phyloP scores from a whole-genome alignment of 2,113 vertebrate genomes.

The Oryzias celebensis region DNA sequence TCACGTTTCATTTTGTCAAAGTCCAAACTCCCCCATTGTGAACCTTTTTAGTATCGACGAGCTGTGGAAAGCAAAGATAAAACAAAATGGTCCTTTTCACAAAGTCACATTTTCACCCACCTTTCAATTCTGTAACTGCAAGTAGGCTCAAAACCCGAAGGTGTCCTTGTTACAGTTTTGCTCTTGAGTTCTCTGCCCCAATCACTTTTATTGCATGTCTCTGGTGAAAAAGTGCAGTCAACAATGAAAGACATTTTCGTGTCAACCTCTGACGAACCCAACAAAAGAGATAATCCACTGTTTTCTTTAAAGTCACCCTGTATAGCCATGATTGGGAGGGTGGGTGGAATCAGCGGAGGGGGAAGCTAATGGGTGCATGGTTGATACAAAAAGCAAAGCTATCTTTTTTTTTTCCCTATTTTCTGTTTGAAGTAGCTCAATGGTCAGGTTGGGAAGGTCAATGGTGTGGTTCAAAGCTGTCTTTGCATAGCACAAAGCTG shows the following conservation, averaged over 20 bases:
- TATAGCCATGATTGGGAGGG: slow-evolving; percentile 70
- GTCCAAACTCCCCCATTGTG: slow-evolving; percentile 24
- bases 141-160: slow-evolving; percentile 33
- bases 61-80: slow-evolving; percentile 28
- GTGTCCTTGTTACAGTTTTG: slow-evolving; percentile 43
- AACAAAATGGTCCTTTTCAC: slow-evolving; percentile 29
- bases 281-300: slow-evolving; percentile 74
- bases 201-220: slow-evolving; percentile 88
- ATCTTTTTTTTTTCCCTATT: slow-evolving; percentile 19
- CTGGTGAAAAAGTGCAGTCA: slow-evolving; percentile 85
- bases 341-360: background rate
- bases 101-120: slow-evolving; percentile 33
- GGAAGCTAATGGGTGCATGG: slow-evolving; percentile 80
- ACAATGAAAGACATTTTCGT: slow-evolving; percentile 85
- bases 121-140: slow-evolving; percentile 23
- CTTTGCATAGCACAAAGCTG: slow-evolving; percentile 98
- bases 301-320: slow-evolving; percentile 67
- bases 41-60: slow-evolving; percentile 25
- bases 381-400: slow-evolving; percentile 84
- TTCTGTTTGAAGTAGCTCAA: slow-evolving; percentile 60
- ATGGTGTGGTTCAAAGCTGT: slow-evolving; percentile 86
- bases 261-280: slow-evolving; percentile 83
- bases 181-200: slow-evolving; percentile 28
- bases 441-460: slow-evolving; percentile 64
- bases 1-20: slow-evolving; percentile 22